Evolutionary conservation across 1,140 invertebrate species (phyloP).

Genomic region (Bombus difficillimus): DNA sequence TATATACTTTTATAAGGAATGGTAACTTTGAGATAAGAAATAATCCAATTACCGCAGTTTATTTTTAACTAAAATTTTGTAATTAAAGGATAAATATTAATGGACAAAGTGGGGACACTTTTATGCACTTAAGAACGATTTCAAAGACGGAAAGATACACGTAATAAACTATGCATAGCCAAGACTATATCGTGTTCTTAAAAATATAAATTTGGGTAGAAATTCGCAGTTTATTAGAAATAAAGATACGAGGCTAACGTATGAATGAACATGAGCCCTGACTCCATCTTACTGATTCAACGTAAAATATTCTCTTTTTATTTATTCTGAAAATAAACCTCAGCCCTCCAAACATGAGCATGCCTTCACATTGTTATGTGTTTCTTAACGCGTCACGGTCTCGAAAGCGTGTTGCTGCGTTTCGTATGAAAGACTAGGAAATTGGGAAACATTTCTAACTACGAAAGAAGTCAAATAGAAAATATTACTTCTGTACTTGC

Average conservation of each 20-base stretch:
- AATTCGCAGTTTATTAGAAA: too few species aligned
- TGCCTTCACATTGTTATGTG: background rate
- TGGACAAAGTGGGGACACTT: too few species aligned
- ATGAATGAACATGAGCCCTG: too few species aligned
- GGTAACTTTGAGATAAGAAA: background rate
- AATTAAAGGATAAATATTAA: too few species aligned
- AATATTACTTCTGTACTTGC: background rate
- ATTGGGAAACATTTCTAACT: background rate
- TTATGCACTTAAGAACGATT: too few species aligned
- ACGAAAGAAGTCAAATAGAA: background rate
- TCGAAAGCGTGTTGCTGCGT: conserved; percentile 22
- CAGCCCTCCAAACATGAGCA: background rate
- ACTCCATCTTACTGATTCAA: too few species aligned
- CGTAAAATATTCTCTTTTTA: too few species aligned
- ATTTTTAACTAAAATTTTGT: background rate
- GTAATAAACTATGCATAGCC: too few species aligned
- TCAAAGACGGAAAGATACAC: too few species aligned
- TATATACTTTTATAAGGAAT: background rate
- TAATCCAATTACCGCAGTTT: background rate
- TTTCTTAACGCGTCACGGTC: background rate
- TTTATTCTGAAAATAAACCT: background rate
- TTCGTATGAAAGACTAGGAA: conserved; percentile 40
- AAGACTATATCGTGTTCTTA: too few species aligned
- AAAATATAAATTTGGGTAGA: too few species aligned
- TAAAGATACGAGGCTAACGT: too few species aligned